Evolutionary conservation across 2,797 vertebrate species (phyloP).

Genomic region (Sphenopsis melanotis): DNA sequence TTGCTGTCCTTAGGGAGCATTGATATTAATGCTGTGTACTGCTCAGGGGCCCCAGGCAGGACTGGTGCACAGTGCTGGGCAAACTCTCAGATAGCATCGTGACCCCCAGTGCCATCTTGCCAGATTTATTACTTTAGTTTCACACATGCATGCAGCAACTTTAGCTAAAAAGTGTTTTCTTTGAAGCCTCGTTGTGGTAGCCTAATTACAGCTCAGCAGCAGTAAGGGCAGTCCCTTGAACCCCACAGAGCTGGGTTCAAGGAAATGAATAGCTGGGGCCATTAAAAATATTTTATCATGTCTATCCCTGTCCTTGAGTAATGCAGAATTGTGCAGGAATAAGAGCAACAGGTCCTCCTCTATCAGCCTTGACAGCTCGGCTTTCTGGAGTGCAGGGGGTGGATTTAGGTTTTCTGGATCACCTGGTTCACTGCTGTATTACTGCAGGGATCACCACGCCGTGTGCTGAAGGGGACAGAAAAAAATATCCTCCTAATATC

Average conservation of each 20-base stretch:
- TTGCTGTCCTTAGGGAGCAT: neutral
- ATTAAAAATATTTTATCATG: neutral
- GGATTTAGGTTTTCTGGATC: neutral
- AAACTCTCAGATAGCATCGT: neutral
- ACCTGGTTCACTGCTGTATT: neutral
- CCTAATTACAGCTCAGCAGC: neutral
- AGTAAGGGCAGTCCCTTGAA: neutral
- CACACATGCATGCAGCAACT: neutral
- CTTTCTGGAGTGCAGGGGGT: neutral
- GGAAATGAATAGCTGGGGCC: neutral
- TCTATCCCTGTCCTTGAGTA: neutral
- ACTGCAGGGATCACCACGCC: neutral
- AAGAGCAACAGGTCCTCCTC: neutral
- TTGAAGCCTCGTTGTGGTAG: neutral
- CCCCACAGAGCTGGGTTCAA: neutral
- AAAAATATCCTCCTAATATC: neutral
- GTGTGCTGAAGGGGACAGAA: neutral
- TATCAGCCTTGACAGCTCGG: neutral
- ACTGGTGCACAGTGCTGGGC: neutral
- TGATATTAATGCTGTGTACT: neutral
- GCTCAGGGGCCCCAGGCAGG: neutral
- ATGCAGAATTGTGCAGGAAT: neutral
- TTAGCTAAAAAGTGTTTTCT: neutral
- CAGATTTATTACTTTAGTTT: neutral
- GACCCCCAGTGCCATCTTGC: neutral